These are phyloP conservation scores for Lates calcarifer DNA, from an alignment of 2,113 vertebrate genomes.

Conservation along the genomic window DNA sequence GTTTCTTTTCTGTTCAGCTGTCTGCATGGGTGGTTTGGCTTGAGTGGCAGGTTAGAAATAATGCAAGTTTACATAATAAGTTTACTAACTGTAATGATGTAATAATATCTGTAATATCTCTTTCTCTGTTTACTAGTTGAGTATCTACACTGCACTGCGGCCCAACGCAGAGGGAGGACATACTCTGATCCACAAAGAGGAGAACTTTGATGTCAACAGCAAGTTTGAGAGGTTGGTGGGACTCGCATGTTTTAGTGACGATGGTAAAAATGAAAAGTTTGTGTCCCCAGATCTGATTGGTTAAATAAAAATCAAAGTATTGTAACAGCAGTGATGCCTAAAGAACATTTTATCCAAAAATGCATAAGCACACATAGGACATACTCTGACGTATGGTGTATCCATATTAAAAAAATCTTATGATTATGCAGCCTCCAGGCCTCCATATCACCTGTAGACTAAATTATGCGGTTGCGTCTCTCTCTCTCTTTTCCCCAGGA, in stretches of 20 bases:
- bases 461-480: neutral
- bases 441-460: neutral
- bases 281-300: neutral
- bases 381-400: neutral
- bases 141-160: slow-evolving; percentile 89
- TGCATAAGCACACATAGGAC: no score
- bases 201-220: slow-evolving; percentile 91
- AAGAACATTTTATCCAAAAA: neutral
- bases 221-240: slow-evolving; percentile 92
- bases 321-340: no score
- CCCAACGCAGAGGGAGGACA: slow-evolving; percentile 90
- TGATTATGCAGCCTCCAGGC: neutral
- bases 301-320: neutral
- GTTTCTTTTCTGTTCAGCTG: neutral
- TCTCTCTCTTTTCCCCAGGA: slow-evolving; percentile 79
- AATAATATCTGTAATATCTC: neutral
- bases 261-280: neutral
- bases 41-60: neutral
- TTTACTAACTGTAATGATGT: neutral
- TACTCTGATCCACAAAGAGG: slow-evolving; percentile 92
- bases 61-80: neutral
- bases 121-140: slow-evolving; percentile 84
- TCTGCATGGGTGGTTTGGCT: neutral
- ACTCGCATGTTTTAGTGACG: neutral
- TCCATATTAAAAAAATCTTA: neutral